Percentiles rank a stretch among this genome's conserved stretches.
Evolutionary conservation across 2,797 vertebrate species (phyloP).

Genomic region (Buphagus erythrorhynchus): DNA sequence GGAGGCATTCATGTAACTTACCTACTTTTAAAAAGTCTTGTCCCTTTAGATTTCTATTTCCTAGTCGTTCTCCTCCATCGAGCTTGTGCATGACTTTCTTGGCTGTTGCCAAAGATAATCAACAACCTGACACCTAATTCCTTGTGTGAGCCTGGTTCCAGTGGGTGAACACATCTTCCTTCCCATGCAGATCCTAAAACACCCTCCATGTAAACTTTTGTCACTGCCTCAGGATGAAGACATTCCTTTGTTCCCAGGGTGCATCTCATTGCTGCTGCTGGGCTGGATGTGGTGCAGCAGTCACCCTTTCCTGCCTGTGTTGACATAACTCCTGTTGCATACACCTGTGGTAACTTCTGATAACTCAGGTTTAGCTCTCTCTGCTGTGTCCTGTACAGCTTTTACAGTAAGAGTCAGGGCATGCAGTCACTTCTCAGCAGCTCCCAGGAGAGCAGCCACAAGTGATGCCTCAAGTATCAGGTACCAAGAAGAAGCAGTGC

Average conservation of each 20-base stretch:
- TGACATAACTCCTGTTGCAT: not conserved
- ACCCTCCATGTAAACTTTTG: rapidly evolving
- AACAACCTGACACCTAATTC: not conserved
- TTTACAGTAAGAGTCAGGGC: not conserved
- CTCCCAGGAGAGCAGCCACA: not conserved
- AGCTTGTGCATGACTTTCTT: not conserved
- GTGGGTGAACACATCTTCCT: not conserved
- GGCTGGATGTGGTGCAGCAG: not conserved
- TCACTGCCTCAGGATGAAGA: not conserved
- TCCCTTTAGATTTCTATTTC: not conserved
- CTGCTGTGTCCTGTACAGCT: not conserved
- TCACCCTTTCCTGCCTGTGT: not conserved
- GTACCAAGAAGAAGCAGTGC: not conserved
- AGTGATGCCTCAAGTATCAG: not conserved
- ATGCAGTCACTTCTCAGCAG: not conserved
- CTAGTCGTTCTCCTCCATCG: not conserved
- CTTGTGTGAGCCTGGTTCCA: not conserved
- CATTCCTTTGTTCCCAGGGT: rapidly evolving
- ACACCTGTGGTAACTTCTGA: not conserved
- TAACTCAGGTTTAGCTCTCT: not conserved
- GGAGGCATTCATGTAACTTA: not conserved
- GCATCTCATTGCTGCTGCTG: rapidly evolving
- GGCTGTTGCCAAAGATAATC: not conserved
- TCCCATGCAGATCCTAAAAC: not conserved
- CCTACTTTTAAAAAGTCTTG: not conserved